Evolutionary conservation across 1,140 invertebrate species (phyloP).

Genomic region (Argopecten irradians): DNA sequence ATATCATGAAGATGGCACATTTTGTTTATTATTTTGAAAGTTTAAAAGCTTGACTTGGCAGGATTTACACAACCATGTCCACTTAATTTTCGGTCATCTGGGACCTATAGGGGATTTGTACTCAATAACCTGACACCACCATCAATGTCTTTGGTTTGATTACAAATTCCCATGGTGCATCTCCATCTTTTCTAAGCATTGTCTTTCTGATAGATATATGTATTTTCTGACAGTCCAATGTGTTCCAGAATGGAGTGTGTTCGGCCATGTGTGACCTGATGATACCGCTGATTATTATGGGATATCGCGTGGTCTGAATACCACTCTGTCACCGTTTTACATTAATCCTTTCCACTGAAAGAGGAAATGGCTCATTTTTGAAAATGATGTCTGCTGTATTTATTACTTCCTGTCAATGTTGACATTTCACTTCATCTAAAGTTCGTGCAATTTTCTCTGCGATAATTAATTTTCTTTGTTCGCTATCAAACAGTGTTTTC

Average conservation of each 20-base stretch:
- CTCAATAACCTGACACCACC: background rate
- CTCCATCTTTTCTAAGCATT: background rate
- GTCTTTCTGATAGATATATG: background rate
- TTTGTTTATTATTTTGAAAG: background rate
- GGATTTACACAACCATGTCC: background rate
- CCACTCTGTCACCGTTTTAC: conserved; percentile 6
- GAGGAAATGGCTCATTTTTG: conserved; percentile 16
- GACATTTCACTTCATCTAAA: conserved; percentile 11
- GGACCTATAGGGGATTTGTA: background rate
- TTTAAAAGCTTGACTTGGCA: background rate
- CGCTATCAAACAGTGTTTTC: conserved; percentile 15
- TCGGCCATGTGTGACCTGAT: background rate
- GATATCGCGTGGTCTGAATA: background rate
- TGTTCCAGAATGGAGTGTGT: background rate
- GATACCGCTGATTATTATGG: background rate
- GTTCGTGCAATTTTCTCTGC: conserved; percentile 9
- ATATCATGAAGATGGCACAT: background rate
- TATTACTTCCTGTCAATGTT: conserved; percentile 22
- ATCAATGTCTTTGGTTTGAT: background rate
- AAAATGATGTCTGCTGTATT: conserved; percentile 22
- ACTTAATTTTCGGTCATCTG: background rate
- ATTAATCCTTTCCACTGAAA: background rate
- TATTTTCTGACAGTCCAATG: background rate
- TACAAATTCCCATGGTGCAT: background rate
- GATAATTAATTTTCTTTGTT: conserved; percentile 24